phyloP scores from a whole-genome alignment of 2,888 invertebrate species.

The Epirrhoe tristata region DNA sequence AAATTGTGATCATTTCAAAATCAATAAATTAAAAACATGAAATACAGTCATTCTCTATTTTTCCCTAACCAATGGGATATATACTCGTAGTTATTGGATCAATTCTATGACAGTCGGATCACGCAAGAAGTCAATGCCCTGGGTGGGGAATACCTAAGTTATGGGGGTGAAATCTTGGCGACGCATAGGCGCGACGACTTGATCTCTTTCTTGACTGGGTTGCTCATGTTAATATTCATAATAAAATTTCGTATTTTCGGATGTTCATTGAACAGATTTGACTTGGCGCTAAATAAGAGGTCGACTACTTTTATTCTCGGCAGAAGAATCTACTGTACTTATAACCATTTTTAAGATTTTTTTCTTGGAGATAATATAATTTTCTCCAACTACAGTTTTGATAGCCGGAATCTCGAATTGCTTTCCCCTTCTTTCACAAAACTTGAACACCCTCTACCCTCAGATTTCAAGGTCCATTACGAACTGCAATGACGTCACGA shows the following conservation, averaged over 20 bases:
- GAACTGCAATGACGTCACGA: conserved; percentile 43
- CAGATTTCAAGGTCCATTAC: conserved; percentile 28
- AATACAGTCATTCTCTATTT: no score
- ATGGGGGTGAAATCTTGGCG: conserved; percentile 16
- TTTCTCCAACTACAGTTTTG: no score
- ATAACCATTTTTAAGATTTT: no score
- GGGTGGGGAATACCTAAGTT: conserved; percentile 26
- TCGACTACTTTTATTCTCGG: no score
- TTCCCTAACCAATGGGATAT: neutral
- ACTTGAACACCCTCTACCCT: neutral
- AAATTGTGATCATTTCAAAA: no score
- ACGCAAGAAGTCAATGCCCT: conserved; percentile 11
- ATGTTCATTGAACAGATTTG: neutral
- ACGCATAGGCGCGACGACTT: conserved; percentile 20
- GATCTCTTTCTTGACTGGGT: conserved; percentile 10
- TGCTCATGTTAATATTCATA: conserved; percentile 4
- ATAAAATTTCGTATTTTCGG: neutral
- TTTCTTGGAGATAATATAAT: no score
- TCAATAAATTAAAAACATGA: no score
- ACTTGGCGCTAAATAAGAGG: neutral
- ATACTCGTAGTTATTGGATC: neutral
- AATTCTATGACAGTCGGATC: neutral
- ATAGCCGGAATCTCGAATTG: neutral
- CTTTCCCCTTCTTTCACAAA: neutral
- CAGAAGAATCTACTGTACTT: no score